Percentiles rank a stretch among this genome's conserved stretches.
phyloP scores from a whole-genome alignment of 2,113 vertebrate genomes.

The Campylorhamphus procurvoides region DNA sequence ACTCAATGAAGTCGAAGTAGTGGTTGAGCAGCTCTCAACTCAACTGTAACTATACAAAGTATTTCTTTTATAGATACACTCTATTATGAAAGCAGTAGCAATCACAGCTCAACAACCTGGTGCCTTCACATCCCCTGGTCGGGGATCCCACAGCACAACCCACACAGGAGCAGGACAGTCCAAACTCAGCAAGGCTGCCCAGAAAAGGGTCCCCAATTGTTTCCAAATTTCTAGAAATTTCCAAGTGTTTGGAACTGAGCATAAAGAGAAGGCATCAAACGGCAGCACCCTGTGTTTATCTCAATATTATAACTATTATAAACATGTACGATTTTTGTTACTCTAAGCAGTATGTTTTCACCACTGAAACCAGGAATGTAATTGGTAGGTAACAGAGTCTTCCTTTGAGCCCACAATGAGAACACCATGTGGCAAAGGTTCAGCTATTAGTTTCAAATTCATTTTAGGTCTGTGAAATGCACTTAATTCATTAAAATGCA shows the following conservation, averaged over 20 bases:
- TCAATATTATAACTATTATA: not conserved
- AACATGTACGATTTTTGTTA: not conserved
- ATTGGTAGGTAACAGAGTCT: not conserved
- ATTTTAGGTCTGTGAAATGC: not conserved
- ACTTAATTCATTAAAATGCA: slow-evolving; percentile 40
- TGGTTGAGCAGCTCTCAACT: fast-evolving
- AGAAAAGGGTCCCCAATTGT: not conserved
- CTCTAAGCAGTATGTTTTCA: not conserved
- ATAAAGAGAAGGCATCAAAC: not conserved
- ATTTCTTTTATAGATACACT: not conserved
- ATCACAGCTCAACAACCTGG: not conserved
- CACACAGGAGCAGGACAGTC: not conserved
- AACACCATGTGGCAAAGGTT: not conserved
- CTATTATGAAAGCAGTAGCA: not conserved
- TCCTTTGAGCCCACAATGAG: not conserved
- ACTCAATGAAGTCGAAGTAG: not conserved
- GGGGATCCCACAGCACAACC: not conserved
- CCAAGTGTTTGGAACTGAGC: not conserved
- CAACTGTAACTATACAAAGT: not conserved
- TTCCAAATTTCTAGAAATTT: not conserved
- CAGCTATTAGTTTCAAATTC: slow-evolving; percentile 21
- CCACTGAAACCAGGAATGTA: not conserved
- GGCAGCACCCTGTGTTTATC: not conserved
- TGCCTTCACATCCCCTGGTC: fast-evolving
- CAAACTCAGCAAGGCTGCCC: not conserved